Conservation (phyloP, 2,888 invertebrate species). For the Acleris holmiana region DNA sequence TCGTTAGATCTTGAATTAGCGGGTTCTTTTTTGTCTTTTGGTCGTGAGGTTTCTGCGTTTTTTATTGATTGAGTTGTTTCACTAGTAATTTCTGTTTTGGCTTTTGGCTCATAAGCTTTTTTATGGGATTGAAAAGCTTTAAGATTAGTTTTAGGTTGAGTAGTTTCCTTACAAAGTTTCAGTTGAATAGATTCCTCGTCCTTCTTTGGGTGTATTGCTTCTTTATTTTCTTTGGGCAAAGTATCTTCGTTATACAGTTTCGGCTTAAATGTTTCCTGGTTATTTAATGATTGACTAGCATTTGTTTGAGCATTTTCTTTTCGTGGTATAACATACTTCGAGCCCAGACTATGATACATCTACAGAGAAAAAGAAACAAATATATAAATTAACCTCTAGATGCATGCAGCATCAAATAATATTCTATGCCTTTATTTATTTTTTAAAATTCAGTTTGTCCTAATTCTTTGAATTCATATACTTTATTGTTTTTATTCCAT, state of each 20-base stretch:
- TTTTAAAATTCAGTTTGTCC: too few relatives aligned
- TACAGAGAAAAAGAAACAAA: not conserved
- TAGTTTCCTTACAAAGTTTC: not conserved
- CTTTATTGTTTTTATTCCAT: too few relatives aligned
- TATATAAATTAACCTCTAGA: not conserved
- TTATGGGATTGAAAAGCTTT: not conserved
- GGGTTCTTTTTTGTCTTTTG: not conserved
- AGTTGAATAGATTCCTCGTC: not conserved
- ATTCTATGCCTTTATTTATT: too few relatives aligned
- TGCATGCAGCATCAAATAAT: too few relatives aligned
- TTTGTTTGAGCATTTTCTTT: constrained; percentile 6
- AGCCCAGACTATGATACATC: not conserved
- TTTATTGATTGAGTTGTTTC: not conserved
- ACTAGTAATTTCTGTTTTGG: too few relatives aligned
- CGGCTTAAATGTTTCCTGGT: not conserved
- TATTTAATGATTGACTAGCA: not conserved
- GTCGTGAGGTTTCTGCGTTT: not conserved
- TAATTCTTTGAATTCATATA: too few relatives aligned
- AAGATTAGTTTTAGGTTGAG: not conserved
- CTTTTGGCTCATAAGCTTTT: not conserved
- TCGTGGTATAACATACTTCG: not conserved
- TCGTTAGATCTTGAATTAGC: not conserved
- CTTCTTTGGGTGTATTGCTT: not conserved
- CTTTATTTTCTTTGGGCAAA: not conserved
- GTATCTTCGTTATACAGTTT: not conserved